Evolutionary conservation across 2,888 invertebrate species (phyloP).

Genomic region (Scotopteryx bipunctaria): DNA sequence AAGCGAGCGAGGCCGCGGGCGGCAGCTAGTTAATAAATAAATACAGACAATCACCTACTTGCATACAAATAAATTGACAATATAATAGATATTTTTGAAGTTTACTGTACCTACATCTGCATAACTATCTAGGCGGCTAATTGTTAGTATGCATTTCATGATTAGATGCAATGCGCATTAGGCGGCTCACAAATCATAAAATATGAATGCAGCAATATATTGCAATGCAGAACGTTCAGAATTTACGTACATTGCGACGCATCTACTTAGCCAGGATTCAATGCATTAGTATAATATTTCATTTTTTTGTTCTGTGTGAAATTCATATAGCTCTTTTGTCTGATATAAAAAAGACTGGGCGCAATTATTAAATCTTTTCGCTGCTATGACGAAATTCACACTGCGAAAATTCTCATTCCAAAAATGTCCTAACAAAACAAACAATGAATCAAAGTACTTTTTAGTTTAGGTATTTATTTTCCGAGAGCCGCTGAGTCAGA

Average conservation of each 20-base stretch:
- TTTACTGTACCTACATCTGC: too few species aligned
- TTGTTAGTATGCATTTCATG: slow-evolving; percentile 16
- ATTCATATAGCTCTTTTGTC: too few species aligned
- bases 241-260: slow-evolving; percentile 1
- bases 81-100: too few species aligned
- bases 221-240: slow-evolving; percentile 1
- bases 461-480: slow-evolving; percentile 20
- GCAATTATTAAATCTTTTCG: not conserved
- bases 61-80: too few species aligned
- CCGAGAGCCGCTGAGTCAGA: slow-evolving; percentile 51
- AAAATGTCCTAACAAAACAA: not conserved
- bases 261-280: not conserved
- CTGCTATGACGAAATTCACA: not conserved
- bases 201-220: slow-evolving; percentile 18
- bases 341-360: too few species aligned
- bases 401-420: not conserved
- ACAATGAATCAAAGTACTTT: slow-evolving; percentile 9
- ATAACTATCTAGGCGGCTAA: not conserved
- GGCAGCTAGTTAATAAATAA: too few species aligned
- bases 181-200: slow-evolving; percentile 19
- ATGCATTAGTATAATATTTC: not conserved
- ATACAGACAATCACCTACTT: too few species aligned
- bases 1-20: too few species aligned
- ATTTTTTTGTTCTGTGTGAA: too few species aligned
- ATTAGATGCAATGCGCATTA: slow-evolving; percentile 19